Base-by-base conservation (phyloP, 2,888 invertebrate species). In the Ligdia adustata region DNA sequence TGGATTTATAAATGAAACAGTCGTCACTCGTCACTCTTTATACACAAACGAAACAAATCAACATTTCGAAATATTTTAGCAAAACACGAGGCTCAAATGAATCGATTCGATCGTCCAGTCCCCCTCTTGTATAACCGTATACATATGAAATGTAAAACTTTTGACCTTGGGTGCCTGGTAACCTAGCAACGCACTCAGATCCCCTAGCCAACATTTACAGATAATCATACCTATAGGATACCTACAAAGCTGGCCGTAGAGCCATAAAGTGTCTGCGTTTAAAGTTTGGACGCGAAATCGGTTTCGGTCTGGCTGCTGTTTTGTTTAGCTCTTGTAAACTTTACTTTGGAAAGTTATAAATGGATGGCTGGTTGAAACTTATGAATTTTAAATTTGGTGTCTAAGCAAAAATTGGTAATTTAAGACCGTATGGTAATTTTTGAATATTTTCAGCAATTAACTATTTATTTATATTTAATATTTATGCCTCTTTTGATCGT, bases 161-260 rank as follows among this genome's bases (percentile, higher is more conserved):
- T 69, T 89, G 89, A 89, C 89, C 89, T 88, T 89, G 89, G 84
- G 78, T 71, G 74, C 79, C 78, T 74, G 75, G 86, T 87, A 83
- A 79, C 89, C 82, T 85, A 85, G 87, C 88, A 87, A 89, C 88
- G 80, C 67, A 71, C 78, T 71, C 77, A 77, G 82, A 72, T 77
- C 87, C 89, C 89, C 87, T 79, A 77, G 74, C 72, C 78, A 81
- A 82, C 84, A 82, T 84, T 82, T 82, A 68, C 69, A 79, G 74
- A 81, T 82, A 79, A 79, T 77, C 77, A 83, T 87, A 88, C 79
- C 74, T 83, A 87, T 79, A 85, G 80, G 75, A 69, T 60, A 64
- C 74, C 85, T 88, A 82, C 64, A 76, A 69, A 57, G 54, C 58
- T 37, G 40, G 56, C 68, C 71, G 54, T 57, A 81, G 75, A 82